Base-by-base conservation (phyloP, 1,140 invertebrate species). In the Whitmania pigra region DNA sequence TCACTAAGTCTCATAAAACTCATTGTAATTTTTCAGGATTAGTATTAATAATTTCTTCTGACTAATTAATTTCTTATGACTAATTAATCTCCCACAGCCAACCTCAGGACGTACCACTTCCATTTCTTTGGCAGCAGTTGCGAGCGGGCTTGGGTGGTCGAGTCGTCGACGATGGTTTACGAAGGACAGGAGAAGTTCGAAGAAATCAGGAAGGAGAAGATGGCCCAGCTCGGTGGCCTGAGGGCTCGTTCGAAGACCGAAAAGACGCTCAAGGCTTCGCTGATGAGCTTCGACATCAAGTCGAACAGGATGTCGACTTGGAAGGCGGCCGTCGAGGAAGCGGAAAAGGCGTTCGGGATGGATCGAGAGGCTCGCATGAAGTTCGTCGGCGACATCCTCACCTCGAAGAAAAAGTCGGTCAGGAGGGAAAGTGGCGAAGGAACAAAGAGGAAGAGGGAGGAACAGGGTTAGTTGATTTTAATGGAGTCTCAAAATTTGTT, bases 81-180 rank as follows among this genome's bases (percentile, higher is more conserved):
- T 36, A 49, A 49, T 49, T 49, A 49, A 49, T 49, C 13, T 49
- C 43, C 13, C 13, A 17, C 43, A 49, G 43, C 43, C 43, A 49
- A 49, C 43, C 5, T 25, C 57, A 63, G 57, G 57, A 1, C 22
- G 18, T 83, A 89, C 69, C 90, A 93, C 82, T 89, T 93, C 0
- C 87, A 88, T 74, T 94, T 92, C 80, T 93, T 93, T 82, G 91
- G 89, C 13, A 89, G 92, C 79, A 89, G 88, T 77, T 89, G 87
- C 7, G 86, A 89, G 53, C 85, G 89, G 67, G 87, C 88, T 74
- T 94, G 91, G 91, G 86, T 91, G 2, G 80, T 82, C 4, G 82
- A 85, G 4, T 85, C 79, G 20, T 85, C 86, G 78, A 80, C 90
- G 18, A 83, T 91, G 73, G 82, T 85, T 53, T 93, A 88, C 79